A percentile compares a stretch with the other conserved stretches of the same genome.
Evolutionary conservation across 35 echinoderm and acorn worm species (phyloP).

Genomic region (Heliocidaris tuberculata): DNA sequence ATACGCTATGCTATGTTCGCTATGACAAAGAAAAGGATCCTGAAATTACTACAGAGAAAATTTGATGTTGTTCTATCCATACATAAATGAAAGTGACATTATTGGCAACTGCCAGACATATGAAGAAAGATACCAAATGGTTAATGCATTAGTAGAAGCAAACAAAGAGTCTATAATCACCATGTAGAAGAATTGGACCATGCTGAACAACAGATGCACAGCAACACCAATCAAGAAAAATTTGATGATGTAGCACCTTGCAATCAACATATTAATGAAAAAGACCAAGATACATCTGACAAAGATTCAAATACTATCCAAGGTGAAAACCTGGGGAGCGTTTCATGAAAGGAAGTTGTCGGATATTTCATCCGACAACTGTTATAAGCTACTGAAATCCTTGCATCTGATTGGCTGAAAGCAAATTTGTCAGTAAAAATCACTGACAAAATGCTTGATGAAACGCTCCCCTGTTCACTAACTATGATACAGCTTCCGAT

Average conservation of each 20-base stretch:
- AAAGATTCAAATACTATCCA: too few relatives aligned
- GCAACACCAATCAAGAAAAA: not conserved
- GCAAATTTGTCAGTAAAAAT: too few relatives aligned
- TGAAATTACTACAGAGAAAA: not conserved
- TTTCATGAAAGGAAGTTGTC: too few relatives aligned
- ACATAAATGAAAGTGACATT: not conserved
- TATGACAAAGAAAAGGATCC: slow-evolving; percentile 11
- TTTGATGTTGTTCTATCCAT: not conserved
- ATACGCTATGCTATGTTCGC: not conserved
- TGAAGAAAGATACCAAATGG: not conserved
- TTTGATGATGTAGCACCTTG: not conserved
- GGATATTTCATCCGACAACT: too few relatives aligned
- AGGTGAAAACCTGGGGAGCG: not conserved
- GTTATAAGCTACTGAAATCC: too few relatives aligned
- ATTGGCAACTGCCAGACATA: not conserved
- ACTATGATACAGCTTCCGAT: not conserved
- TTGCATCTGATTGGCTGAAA: too few relatives aligned
- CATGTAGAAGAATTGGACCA: not conserved
- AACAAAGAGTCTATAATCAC: not conserved
- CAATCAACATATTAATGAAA: too few relatives aligned
- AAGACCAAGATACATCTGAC: too few relatives aligned
- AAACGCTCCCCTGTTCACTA: too few relatives aligned
- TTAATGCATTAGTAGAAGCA: not conserved
- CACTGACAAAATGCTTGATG: too few relatives aligned
- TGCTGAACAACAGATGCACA: not conserved